Base-by-base conservation (phyloP, 2,888 invertebrate genomes). In the Cancer borealis region DNA sequence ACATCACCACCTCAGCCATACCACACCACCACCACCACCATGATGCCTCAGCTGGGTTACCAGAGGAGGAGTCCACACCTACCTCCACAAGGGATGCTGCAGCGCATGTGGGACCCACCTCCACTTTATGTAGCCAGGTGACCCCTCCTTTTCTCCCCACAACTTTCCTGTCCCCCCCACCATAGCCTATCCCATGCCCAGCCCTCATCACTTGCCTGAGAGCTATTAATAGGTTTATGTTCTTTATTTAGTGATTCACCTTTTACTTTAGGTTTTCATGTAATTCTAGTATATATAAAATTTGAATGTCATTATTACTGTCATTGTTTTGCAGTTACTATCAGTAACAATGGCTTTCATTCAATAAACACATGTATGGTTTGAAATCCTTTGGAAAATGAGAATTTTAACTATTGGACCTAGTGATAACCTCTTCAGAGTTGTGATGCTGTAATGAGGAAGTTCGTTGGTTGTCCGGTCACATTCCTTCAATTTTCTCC, bases 381-480 rank as follows among this genome's bases (percentile, higher is more conserved):
- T 88, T 91, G 87, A 60, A 87, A 66, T 91, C 79, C 39, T 93
- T 88, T 92, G 92, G 92, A 87, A 88, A 91, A 66, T n/a, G 88
- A 89, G 60, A 39, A 92, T 92, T 73, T 90, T 87, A 92, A 88
- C 90, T 94, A 89, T 92, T 92, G 92, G 92, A 92, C 92, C 89
- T 94, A 94, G 94, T 94, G 92, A 91, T 94, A 94, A 91, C 94
- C 84, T 92, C 94, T 92, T 94, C 94, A 94, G 94, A 94, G 92
- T 94, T 94, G 92, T 92, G 94, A 94, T 91, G 94, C 94, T 94
- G 94, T 94, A 92, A 88, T 92, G 91, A 94, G 94, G 94, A 93
- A 92, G 94, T 94, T 92, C 94, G 92, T 94, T 94, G 94, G 94
- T 94, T 94, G 94, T 94, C 94, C 94, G 92, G 94, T 94, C 94